A percentile compares a stretch with the other conserved stretches of the same genome.
These are phyloP conservation scores for Orchestia grillus DNA, from an alignment of 1,140 invertebrate species.

Conservation along the genomic window DNA sequence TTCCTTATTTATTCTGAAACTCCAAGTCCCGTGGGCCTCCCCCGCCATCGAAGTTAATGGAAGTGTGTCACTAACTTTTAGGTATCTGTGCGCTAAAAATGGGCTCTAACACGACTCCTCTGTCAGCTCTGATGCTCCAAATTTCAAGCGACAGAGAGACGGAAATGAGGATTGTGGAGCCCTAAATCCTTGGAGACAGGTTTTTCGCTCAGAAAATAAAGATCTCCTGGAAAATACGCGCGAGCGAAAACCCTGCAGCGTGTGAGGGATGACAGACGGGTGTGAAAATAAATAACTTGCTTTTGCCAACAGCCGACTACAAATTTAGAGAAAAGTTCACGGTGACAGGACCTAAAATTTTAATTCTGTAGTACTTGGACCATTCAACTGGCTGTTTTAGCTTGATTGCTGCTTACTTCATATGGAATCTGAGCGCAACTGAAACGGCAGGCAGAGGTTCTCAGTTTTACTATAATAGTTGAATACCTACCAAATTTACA, in stretches of 20 bases:
- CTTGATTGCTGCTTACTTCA: background rate
- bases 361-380: background rate
- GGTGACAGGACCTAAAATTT: background rate
- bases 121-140: background rate
- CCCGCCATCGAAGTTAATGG: background rate
- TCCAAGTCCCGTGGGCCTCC: no score
- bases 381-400: background rate
- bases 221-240: background rate
- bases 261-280: background rate
- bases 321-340: background rate
- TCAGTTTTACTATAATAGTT: no score
- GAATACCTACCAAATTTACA: no score
- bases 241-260: background rate
- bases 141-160: background rate
- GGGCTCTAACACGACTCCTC: background rate
- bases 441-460: no score
- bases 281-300: background rate
- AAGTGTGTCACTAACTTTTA: background rate
- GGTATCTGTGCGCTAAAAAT: background rate
- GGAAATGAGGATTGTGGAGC: background rate
- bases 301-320: background rate
- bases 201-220: background rate
- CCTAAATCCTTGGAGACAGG: background rate
- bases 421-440: no score
- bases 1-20: background rate